These are phyloP conservation scores for Marasmarcha lunaedactyla DNA, from an alignment of 2,888 invertebrate species.

Conservation along the genomic window DNA sequence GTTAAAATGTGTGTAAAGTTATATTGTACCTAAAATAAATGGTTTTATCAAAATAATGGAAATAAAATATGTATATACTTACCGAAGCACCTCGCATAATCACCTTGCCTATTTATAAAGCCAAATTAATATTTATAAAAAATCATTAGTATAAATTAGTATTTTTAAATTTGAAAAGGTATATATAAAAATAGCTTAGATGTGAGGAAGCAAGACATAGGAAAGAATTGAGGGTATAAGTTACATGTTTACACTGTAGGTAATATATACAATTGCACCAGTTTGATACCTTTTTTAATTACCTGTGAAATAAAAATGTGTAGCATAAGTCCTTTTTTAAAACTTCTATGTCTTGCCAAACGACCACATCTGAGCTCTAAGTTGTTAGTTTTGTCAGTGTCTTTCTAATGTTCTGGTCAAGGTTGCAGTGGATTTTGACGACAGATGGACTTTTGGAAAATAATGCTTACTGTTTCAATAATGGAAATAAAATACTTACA, in stretches of 20 bases:
- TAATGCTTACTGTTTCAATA: constrained; percentile 23
- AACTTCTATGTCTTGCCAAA: constrained; percentile 62
- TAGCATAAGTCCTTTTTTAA: too few relatives aligned
- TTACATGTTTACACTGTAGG: constrained; percentile 22
- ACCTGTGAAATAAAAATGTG: constrained; percentile 21
- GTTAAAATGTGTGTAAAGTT: too few relatives aligned
- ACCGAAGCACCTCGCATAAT: too few relatives aligned
- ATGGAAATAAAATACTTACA: constrained; percentile 16
- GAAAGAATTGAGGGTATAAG: constrained; percentile 44
- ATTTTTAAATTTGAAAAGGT: not conserved
- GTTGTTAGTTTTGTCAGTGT: not conserved
- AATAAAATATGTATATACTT: too few relatives aligned
- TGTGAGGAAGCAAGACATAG: constrained; percentile 69
- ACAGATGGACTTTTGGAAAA: constrained; percentile 2
- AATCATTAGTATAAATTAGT: constrained; percentile 21
- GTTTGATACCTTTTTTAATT: too few relatives aligned
- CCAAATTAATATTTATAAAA: too few relatives aligned
- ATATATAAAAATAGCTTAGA: constrained; percentile 21
- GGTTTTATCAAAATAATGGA: too few relatives aligned
- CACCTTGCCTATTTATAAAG: too few relatives aligned
- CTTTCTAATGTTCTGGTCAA: not conserved
- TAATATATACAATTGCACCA: constrained; percentile 26
- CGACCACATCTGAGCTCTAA: constrained; percentile 62
- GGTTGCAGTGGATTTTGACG: not conserved
- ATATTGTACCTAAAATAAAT: too few relatives aligned